Conservation (phyloP, 1,140 invertebrate genomes). For the Drosophila bipectinata region DNA sequence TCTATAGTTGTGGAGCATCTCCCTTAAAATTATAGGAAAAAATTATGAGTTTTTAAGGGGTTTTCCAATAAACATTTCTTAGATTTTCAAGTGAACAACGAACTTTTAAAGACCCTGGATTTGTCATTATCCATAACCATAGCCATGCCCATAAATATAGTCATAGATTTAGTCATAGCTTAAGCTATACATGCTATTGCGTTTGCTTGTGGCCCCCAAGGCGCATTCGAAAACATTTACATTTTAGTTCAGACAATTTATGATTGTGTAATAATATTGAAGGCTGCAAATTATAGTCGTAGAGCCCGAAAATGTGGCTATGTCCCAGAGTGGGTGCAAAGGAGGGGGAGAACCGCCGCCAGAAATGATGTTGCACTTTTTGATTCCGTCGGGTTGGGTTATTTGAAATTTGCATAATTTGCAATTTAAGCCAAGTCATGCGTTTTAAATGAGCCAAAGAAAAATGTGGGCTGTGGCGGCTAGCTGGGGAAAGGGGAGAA, state of each 20-base stretch:
- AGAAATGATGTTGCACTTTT: conserved; percentile 67
- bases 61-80: neutral
- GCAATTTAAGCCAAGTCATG: conserved; percentile 60
- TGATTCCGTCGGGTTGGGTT: conserved; percentile 29
- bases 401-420: conserved; percentile 65
- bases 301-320: conserved; percentile 33
- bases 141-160: conserved; percentile 27
- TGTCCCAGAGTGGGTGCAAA: neutral
- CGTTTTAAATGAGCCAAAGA: conserved; percentile 47
- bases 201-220: conserved; percentile 34
- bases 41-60: too few relatives aligned
- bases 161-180: conserved; percentile 25
- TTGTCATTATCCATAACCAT: conserved; percentile 28
- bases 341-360: neutral
- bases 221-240: conserved; percentile 33
- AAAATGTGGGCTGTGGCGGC: neutral
- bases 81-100: neutral
- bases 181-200: conserved; percentile 23
- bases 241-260: conserved; percentile 47
- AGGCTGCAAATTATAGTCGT: conserved; percentile 54
- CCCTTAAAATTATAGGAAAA: too few relatives aligned
- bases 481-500: conserved; percentile 8
- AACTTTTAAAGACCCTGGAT: conserved; percentile 19
- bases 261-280: conserved; percentile 59
- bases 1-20: neutral